Evolutionary conservation across 2,888 invertebrate species (phyloP), one percentile per base, ranked within the genome.

Genomic region (Orthosia gothica): DNA sequence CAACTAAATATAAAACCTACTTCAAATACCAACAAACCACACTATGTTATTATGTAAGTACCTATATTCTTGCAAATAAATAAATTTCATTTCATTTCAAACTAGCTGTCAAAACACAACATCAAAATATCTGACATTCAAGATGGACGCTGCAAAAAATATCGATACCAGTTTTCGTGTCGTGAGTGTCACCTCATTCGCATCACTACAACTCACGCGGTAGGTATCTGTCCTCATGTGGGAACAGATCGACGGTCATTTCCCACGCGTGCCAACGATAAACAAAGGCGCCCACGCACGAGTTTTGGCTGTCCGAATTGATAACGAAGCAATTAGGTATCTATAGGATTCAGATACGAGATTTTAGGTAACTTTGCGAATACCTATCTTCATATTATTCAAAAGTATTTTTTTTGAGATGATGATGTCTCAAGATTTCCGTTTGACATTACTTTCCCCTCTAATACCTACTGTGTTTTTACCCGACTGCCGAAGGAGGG

Each of bases 231-330:
- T 86, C 88, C 79, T 88, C 86, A 90, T 92, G 92, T 93, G 93
- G 91, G 93, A 93, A 93, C 91, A 87, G 83, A 75, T 79, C 87
- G 83, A 73, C 87, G 87, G 87, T 84, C 89, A 89, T 88, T 95
- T 95, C 95, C 93, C 95, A 95, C 95, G 95, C 93, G 94, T 93
- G 94, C 93, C 88, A 79, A 86, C 87, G 87, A 91, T 92, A 92
- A 93, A 94, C 93, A 94, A 92, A 92, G 92, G 92, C 94, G 90
- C 94, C 94, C 92, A 94, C 94, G 86, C 85, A 76, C 81, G 79
- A 84, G 82, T 86, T 88, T 88, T 83, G 85, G 85, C 88, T 88
- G 89, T 88, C 90, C 89, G 83, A 92, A 91, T 92, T 92, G 94
- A 91, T 94, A 93, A 94, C 92, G 90, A 93, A 92, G 88, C 90